phyloP scores from a whole-genome alignment of 2,797 vertebrate species.

The Mus caroli region DNA sequence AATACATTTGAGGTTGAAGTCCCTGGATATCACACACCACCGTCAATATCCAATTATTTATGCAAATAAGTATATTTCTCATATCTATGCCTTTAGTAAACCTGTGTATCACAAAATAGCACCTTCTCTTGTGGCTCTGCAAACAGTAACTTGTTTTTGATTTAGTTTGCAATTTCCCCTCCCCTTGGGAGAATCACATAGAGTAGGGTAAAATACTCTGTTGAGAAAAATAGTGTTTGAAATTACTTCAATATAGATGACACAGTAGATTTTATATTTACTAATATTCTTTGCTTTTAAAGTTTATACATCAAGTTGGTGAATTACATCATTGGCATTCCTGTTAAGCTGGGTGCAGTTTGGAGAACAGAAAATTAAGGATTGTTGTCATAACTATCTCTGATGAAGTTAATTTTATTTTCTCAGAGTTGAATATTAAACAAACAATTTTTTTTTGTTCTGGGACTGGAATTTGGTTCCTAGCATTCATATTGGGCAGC shows the following conservation, averaged over 20 bases:
- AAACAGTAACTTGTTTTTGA: background rate
- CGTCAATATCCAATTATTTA: background rate
- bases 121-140: background rate
- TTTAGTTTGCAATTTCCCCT: background rate
- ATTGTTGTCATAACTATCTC: background rate
- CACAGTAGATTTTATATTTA: slow-evolving; percentile 41
- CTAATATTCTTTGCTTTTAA: slow-evolving; percentile 11
- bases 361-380: background rate
- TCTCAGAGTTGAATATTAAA: slow-evolving; percentile 17
- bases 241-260: background rate
- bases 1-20: background rate
- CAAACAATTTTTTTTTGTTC: background rate
- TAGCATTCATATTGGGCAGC: background rate
- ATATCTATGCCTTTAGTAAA: background rate
- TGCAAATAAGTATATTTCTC: background rate
- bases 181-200: background rate
- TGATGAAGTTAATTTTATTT: background rate
- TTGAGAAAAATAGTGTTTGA: background rate
- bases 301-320: background rate
- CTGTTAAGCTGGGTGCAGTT: background rate
- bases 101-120: background rate
- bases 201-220: background rate
- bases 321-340: background rate
- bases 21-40: background rate
- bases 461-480: background rate